Evolutionary conservation across 1,140 invertebrate species (phyloP).

Genomic region (Littorina saxatilis): DNA sequence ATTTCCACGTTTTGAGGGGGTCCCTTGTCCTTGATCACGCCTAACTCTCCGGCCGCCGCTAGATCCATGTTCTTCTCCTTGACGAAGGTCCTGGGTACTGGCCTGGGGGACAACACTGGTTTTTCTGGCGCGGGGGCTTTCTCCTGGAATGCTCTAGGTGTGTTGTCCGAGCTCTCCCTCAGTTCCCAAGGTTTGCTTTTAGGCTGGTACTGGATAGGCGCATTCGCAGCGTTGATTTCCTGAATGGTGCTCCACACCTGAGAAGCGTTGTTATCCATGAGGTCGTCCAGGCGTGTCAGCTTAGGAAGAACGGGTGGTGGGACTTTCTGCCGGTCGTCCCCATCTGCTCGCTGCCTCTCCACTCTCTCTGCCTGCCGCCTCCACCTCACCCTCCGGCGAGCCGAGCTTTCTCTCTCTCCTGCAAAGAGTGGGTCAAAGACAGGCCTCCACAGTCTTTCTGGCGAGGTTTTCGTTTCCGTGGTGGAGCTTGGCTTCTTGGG

Average conservation of each 20-base stretch:
- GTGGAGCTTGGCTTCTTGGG: background rate
- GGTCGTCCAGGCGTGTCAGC: background rate
- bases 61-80: background rate
- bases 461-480: background rate
- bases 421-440: background rate
- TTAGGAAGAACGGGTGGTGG: background rate
- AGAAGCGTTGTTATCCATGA: background rate
- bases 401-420: conserved; percentile 2
- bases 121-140: background rate
- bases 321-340: background rate
- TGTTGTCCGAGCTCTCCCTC: background rate
- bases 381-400: conserved; percentile 11
- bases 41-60: background rate
- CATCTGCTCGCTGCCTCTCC: background rate
- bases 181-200: background rate
- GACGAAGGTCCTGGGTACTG: background rate
- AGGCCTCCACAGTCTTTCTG: background rate
- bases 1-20: background rate
- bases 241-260: too few relatives aligned
- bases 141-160: background rate
- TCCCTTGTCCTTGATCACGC: background rate
- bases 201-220: background rate
- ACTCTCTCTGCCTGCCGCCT: conserved; percentile 5
- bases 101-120: background rate
- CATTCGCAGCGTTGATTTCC: background rate